Percentiles rank a stretch among this genome's conserved stretches.
These are phyloP conservation scores for Jordanella pulchra DNA, from an alignment of 2,797 vertebrate genomes.

Conservation along the genomic window DNA sequence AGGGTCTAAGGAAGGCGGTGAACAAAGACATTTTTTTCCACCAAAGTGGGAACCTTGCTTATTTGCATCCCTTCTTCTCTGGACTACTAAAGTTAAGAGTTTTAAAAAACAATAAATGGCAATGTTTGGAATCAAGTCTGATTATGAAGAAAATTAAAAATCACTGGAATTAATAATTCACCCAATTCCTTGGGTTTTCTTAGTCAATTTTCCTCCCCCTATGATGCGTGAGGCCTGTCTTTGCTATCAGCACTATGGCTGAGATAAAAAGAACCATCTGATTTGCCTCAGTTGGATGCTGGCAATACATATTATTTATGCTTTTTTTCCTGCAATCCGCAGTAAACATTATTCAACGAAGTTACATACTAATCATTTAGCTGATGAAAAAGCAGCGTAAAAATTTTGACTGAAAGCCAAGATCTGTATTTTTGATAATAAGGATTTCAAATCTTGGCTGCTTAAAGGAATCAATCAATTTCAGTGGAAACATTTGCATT, in stretches of 20 bases:
- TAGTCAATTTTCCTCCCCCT: slow-evolving; percentile 32
- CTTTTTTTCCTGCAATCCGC: slow-evolving; percentile 44
- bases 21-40: slow-evolving; percentile 59
- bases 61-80: slow-evolving; percentile 28
- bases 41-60: slow-evolving; percentile 54
- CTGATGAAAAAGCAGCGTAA: slow-evolving; percentile 55
- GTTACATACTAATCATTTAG: slow-evolving; percentile 62
- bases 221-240: slow-evolving; percentile 57
- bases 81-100: slow-evolving; percentile 16
- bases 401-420: slow-evolving; percentile 30
- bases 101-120: slow-evolving; percentile 27
- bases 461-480: slow-evolving; percentile 42
- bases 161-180: too few species aligned
- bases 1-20: slow-evolving; percentile 48
- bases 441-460: slow-evolving; percentile 29
- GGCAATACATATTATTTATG: slow-evolving; percentile 68
- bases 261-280: slow-evolving; percentile 68
- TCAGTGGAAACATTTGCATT: slow-evolving; percentile 11
- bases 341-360: slow-evolving; percentile 61
- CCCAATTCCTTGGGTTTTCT: too few species aligned
- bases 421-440: slow-evolving; percentile 33
- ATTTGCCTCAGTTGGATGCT: slow-evolving; percentile 58
- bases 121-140: slow-evolving; percentile 36
- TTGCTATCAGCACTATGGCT: slow-evolving; percentile 58
- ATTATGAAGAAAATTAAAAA: slow-evolving; percentile 30